phyloP scores from a whole-genome alignment of 2,797 vertebrate genomes.

The Clarias pachynema region DNA sequence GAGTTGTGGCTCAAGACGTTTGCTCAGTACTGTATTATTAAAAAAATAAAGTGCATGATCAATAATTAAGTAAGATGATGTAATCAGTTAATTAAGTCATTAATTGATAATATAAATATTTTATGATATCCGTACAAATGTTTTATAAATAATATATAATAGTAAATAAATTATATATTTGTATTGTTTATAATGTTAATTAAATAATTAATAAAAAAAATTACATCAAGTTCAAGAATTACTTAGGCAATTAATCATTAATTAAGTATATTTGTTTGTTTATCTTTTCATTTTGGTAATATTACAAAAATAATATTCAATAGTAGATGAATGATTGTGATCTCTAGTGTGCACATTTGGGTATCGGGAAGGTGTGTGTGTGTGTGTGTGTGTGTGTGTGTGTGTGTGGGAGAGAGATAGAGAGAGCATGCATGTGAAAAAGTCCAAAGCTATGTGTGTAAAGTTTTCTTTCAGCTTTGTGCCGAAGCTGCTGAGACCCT shows the following conservation, averaged over 20 bases:
- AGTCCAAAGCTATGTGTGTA: not conserved
- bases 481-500: conserved; percentile 62
- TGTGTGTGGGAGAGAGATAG: not conserved
- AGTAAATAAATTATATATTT: too few relatives aligned
- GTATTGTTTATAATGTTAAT: too few relatives aligned
- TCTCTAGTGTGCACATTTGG: not conserved
- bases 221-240: not conserved
- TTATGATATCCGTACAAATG: too few relatives aligned
- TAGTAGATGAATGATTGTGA: not conserved
- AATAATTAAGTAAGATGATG: too few relatives aligned
- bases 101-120: too few relatives aligned
- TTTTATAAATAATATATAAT: too few relatives aligned
- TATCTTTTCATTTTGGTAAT: not conserved
- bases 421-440: not conserved
- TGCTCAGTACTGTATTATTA: too few relatives aligned
- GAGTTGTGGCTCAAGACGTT: too few relatives aligned
- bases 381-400: conserved; percentile 20
- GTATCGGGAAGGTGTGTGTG: conserved; percentile 3
- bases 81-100: too few relatives aligned
- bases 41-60: too few relatives aligned
- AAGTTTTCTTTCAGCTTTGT: conserved; percentile 59
- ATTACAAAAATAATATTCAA: not conserved
- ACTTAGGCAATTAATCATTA: not conserved
- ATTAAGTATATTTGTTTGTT: not conserved
- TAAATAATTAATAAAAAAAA: too few relatives aligned